Conservation (phyloP, 2,797 vertebrate species). For the Morus bassanus region DNA sequence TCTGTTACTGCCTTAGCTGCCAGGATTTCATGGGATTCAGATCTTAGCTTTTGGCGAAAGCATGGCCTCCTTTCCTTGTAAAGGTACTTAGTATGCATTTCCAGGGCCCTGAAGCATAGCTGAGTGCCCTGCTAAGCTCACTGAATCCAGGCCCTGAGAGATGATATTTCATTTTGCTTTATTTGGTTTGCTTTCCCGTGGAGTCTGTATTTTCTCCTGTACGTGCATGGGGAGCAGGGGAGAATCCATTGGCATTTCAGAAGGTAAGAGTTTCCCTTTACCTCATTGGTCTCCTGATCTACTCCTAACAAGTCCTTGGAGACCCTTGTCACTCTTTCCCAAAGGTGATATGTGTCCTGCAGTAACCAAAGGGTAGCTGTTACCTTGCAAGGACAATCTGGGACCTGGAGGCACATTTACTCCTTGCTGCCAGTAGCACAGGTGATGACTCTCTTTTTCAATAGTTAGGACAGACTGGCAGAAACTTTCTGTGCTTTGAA, state of each 20-base stretch:
- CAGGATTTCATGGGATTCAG: not conserved
- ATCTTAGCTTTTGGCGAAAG: not conserved
- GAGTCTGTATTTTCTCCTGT: not conserved
- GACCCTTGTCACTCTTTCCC: not conserved
- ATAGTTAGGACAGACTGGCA: not conserved
- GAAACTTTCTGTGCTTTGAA: not conserved
- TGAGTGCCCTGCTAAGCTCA: not conserved
- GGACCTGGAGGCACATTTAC: not conserved
- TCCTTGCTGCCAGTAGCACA: not conserved
- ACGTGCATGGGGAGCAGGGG: not conserved
- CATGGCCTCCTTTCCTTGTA: not conserved
- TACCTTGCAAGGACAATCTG: not conserved
- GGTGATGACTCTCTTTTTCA: not conserved
- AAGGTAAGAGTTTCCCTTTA: not conserved
- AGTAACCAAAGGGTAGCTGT: not conserved
- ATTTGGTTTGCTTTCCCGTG: not conserved
- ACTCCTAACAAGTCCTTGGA: not conserved
- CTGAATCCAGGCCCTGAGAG: not conserved
- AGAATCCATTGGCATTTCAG: not conserved
- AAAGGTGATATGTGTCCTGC: not conserved
- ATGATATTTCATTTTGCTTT: not conserved
- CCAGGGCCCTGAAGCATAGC: not conserved
- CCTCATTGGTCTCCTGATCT: not conserved
- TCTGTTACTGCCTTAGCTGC: not conserved
- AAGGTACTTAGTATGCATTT: not conserved